Base-by-base conservation (phyloP, 2,888 invertebrate species). In the Mamestra brassicae region DNA sequence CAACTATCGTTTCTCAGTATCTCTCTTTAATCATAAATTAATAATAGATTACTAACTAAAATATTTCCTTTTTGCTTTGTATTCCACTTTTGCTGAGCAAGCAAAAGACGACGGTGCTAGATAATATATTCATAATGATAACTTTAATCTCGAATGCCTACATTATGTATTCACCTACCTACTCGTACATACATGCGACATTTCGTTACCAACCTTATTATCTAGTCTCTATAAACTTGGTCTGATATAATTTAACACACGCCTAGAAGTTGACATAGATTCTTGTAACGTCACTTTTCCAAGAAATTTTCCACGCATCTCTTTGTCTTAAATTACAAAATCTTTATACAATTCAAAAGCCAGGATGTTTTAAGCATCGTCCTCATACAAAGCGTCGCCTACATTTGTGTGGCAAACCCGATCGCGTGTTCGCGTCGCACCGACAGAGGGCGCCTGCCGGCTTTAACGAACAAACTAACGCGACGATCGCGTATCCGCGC, bases 201-300 rank as follows among this genome's bases (percentile, higher is more conserved):
- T 57, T 72, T 73, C 47, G 15, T 52, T 26, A 67, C 58, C 66
- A 57, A 64, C 15, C 17, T 26, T 67, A 61, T 57, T 55, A 58
- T 66, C 34, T 61, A 47, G 17, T 69, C 58, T 34, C 47, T 60
- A 52, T 60, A 77, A 36, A 68, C 50, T 65, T 65, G 58, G n/a
- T 60, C 52, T 72, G 47, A 73, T 34, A 77, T 17, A 76, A 67
- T 81, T 69, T 64, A 61, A 54, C 42, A 57, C 42, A 54, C n/a
- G 38, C 52, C 17, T 70, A 10, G 26, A 57, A 7, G 15, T 55
- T 61, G n/a, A 64, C 3, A 36, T 67, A 34, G 42, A 45, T 50
- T 38, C 52, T 38, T 61, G 47, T n/a, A 52, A 45, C 11, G 45
- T 10, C 45, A 45, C 45, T 45, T 45, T 45, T 45, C 11, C 45